These are phyloP conservation scores for Epirrita christyi DNA, from an alignment of 2,888 invertebrate species.

Conservation along the genomic window DNA sequence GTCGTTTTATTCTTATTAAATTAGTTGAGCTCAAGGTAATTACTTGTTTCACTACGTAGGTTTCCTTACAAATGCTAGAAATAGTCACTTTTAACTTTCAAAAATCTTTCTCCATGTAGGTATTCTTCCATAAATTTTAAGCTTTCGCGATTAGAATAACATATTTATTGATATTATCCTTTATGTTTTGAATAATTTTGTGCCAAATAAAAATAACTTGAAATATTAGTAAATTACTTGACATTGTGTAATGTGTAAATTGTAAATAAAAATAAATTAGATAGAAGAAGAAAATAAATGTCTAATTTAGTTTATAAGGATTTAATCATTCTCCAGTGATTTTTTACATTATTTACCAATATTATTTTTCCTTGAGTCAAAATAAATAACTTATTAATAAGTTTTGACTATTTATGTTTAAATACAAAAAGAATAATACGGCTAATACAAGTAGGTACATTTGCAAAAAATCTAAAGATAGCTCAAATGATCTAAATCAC, in stretches of 20 bases:
- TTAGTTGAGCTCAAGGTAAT: neutral
- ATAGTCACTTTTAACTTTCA: too few species aligned
- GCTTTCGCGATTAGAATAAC: neutral
- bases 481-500: too few species aligned
- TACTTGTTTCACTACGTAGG: neutral
- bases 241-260: slow-evolving; percentile 17
- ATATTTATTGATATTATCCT: neutral
- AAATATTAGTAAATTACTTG: neutral
- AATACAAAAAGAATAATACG: too few species aligned
- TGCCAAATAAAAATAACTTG: slow-evolving; percentile 13
- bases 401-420: too few species aligned
- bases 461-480: too few species aligned
- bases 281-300: slow-evolving; percentile 27
- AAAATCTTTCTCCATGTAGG: too few species aligned
- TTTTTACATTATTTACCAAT: too few species aligned
- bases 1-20: neutral
- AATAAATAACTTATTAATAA: too few species aligned
- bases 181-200: neutral
- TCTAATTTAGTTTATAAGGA: slow-evolving; percentile 22
- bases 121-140: neutral
- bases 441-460: too few species aligned
- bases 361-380: too few species aligned
- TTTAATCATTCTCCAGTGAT: too few species aligned
- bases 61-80: too few species aligned
- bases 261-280: slow-evolving; percentile 26